Base-by-base conservation (phyloP, 1,140 invertebrate species). In the Olivierus martensii region DNA sequence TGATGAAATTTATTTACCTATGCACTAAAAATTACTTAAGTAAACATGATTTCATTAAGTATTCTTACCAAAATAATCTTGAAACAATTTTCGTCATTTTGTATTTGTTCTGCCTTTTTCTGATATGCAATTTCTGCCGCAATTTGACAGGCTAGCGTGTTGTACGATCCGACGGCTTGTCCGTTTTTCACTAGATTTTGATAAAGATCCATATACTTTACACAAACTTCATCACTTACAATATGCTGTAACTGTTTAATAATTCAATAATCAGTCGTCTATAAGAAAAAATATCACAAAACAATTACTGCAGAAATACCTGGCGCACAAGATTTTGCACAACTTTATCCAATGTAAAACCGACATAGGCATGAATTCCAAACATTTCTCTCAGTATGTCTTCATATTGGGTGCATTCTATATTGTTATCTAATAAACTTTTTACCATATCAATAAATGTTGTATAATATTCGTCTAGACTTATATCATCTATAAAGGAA, bases 321-420 rank as follows among this genome's bases (percentile, higher is more conserved):
- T 95, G 76, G 71, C 89, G 75, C 4, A 94, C 89, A 53, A 87
- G 82, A 66, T 88, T 87, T 43, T 82, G 81, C 3, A 95, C 86
- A 14, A 94, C 75, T 73, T 91, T 91, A 66, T 94, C 89, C 62
- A 93, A 73, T 38, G 89, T 93, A 63, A 91, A 94, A 14, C 84
- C 83, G 48, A 91, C 82, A 65, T 94, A 97, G 0, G 92, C 93
- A 66, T 95, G 84, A 59, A 96, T 96, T 48, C 90, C 91, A 69
- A 95, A 93, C 87, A 97, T 93, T 72, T 95, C 91, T 37, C 93
- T 68, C 36, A 95, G 74, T 2, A 85, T 87, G 65, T 97, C 93
- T 68, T 97, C 93, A 68, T 89, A 97, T 0, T 81, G 77, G 42
- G 79, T 80, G 4, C 82, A 76, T 62, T 98, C 94, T 75, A 93